These are phyloP conservation scores for Nudaria mundana DNA, from an alignment of 2,888 invertebrate genomes.

Conservation along the genomic window DNA sequence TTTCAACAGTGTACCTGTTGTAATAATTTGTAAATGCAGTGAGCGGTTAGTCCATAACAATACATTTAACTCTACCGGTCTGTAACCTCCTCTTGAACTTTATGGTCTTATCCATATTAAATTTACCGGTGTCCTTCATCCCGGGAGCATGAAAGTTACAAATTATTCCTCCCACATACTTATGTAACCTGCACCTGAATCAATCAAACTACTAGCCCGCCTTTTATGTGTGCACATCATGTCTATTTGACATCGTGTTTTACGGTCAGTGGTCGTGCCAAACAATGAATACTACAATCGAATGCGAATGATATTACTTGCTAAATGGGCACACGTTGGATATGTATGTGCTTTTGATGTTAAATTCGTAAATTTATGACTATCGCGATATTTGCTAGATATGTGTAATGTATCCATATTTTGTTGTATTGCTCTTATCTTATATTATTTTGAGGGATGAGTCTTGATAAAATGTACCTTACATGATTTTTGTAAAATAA, in stretches of 20 bases:
- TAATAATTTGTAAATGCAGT: too few species aligned
- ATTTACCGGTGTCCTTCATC: constrained; percentile 27
- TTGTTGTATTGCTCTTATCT: not conserved
- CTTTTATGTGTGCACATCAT: constrained; percentile 60
- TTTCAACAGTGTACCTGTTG: too few species aligned
- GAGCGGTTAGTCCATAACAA: too few species aligned
- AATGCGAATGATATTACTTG: constrained; percentile 24
- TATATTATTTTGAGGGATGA: not conserved
- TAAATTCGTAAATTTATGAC: not conserved
- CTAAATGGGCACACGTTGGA: constrained; percentile 2
- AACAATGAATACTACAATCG: constrained; percentile 33
- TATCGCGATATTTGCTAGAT: not conserved
- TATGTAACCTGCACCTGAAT: constrained; percentile 77
- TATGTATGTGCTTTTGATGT: constrained; percentile 3
- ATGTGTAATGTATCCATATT: not conserved
- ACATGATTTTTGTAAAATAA: too few species aligned
- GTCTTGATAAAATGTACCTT: too few species aligned
- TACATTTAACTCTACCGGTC: not conserved
- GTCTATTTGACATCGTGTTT: constrained; percentile 58
- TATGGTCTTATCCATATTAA: constrained; percentile 48
- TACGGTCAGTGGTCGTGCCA: constrained; percentile 50
- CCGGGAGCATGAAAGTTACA: constrained; percentile 67
- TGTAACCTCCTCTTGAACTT: too few species aligned
- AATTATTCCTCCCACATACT: constrained; percentile 79
- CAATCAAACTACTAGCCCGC: constrained; percentile 71